Evolutionary conservation across 2,888 invertebrate genomes (phyloP).

Genomic region (Flabesymbios commensalis): DNA sequence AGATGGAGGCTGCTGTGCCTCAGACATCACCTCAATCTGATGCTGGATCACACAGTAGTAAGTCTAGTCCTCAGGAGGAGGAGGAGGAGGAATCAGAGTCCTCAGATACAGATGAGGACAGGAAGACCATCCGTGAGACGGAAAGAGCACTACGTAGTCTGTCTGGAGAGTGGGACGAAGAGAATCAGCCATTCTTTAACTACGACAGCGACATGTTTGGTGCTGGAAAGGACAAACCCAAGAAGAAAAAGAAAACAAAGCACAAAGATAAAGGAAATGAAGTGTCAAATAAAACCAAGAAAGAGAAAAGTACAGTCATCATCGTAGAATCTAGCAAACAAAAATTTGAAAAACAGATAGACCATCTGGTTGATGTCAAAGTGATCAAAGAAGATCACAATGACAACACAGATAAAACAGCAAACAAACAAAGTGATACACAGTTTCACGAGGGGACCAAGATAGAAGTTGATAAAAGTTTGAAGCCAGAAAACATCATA

Average conservation of each 20-base stretch:
- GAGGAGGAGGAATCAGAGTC: slow-evolving; percentile 57
- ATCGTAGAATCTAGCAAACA: too few relatives aligned
- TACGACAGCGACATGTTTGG: slow-evolving; percentile 7
- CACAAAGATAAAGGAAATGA: background rate
- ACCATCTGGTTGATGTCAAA: too few relatives aligned
- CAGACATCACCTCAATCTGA: background rate
- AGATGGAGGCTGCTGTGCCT: background rate
- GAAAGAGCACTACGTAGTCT: slow-evolving; percentile 84
- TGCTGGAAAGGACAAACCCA: background rate
- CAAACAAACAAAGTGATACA: too few relatives aligned
- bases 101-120: slow-evolving; percentile 70
- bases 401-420: too few relatives aligned
- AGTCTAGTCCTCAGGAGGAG: slow-evolving; percentile 3
- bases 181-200: slow-evolving; percentile 30
- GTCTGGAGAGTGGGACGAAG: slow-evolving; percentile 72
- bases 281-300: background rate
- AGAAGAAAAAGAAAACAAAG: slow-evolving; percentile 7
- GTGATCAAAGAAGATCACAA: too few relatives aligned
- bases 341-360: too few relatives aligned
- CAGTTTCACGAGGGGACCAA: too few relatives aligned
- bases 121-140: slow-evolving; percentile 79
- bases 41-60: background rate
- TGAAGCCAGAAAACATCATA: too few relatives aligned
- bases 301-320: too few relatives aligned
- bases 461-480: too few relatives aligned